A percentile compares a stretch with the other conserved stretches of the same genome.
Evolutionary conservation across 2,888 invertebrate species (phyloP).

Genomic region (Synanthedon vespiformis): DNA sequence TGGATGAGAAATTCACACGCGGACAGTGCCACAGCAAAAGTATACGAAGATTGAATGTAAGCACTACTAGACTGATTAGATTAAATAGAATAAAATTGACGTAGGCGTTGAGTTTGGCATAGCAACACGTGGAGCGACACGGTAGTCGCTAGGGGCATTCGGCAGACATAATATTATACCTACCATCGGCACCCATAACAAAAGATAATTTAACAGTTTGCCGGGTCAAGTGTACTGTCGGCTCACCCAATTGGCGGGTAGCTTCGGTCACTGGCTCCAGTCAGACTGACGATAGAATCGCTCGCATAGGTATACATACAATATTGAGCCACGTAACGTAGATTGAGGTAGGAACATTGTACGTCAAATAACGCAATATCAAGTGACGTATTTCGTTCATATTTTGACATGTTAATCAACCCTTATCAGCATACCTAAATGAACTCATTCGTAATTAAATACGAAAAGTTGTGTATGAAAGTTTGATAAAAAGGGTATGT

Average conservation of each 20-base stretch:
- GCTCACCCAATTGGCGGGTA: constrained; percentile 48
- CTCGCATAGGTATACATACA: neutral
- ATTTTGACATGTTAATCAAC: no score
- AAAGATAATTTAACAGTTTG: constrained; percentile 52
- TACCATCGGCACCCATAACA: constrained; percentile 24
- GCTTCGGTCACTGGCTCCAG: constrained; percentile 54
- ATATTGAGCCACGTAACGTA: neutral
- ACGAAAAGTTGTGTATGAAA: no score
- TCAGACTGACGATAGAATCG: constrained; percentile 1
- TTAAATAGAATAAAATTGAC: no score
- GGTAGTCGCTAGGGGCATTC: neutral
- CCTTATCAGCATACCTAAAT: no score
- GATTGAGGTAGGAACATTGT: neutral
- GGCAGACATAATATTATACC: constrained; percentile 38
- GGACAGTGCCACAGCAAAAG: no score
- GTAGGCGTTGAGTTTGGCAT: neutral
- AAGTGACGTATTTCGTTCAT: neutral
- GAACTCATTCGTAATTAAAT: no score
- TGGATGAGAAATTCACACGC: no score
- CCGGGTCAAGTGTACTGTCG: constrained; percentile 59
- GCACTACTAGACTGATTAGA: no score
- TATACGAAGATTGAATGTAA: no score
- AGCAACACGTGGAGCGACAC: neutral
- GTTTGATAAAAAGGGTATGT: no score
- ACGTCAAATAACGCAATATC: neutral